Evolutionary conservation across 2,888 invertebrate species (phyloP), one percentile per base, ranked within the genome.

Genomic region (Pammene fasciana): DNA sequence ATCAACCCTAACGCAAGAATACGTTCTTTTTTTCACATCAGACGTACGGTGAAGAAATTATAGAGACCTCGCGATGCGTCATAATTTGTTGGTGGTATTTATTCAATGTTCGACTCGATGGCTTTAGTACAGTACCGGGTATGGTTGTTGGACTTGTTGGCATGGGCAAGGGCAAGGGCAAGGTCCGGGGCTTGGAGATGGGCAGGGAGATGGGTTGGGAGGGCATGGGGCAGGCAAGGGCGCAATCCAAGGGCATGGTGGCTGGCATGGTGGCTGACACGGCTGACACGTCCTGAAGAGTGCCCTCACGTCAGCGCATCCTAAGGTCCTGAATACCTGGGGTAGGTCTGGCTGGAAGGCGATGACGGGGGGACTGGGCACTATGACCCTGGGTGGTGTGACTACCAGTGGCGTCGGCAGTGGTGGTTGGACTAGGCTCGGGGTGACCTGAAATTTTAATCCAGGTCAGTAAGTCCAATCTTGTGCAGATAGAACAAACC

Each of bases 321-420:
- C 88, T 0, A 78, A 45, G 0, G 86, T 85, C 14, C 83, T 80
- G 78, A 85, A 86, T 72, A 56, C 14, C 2, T 79, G 74, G 0
- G 85, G 84, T 0, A 85, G 82, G 72, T 86, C 82, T 0, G 90
- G 86, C 26, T 77, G 79, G 84, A 89, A 90, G 75, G 80, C 81
- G 68, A 90, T 82, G 43, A 82, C 83, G 0, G 90, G 90, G 0
- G 89, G 81, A 0, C 82, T 78, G 0, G 88, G 86, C 0, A 90
- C 83, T 8, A 79, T 45, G 71, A 90, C 86, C 76, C 75, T 84
- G 1, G 89, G 85, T 0, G 90, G 89, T 2, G 73, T 76, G 7
- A 90, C 79, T 5, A 88, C 68, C 1, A 90, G 76, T 0, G 79
- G 18, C 0, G 72, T 76, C 0, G 87, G 89, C 0, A 71, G 66